Conservation (phyloP, 2,113 vertebrate species). For the Hippocampus mohnikei region DNA sequence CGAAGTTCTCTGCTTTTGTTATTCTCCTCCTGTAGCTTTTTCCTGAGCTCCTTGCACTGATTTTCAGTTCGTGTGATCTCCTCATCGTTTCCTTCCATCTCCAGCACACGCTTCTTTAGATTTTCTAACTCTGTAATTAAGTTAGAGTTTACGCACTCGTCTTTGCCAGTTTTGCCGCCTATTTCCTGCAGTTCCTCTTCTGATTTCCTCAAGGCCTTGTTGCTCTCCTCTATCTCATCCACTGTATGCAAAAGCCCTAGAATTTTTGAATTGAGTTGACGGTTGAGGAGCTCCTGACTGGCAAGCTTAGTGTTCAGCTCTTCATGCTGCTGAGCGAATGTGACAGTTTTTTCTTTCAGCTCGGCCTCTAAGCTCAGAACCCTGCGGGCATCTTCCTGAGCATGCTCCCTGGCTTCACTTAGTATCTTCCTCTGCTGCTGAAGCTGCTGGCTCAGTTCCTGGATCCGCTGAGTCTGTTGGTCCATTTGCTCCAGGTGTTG, state of each 20-base stretch:
- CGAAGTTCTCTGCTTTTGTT: slow-evolving; percentile 82
- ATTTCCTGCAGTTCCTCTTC: slow-evolving; percentile 89
- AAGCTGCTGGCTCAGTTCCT: slow-evolving; percentile 86
- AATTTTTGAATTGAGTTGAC: slow-evolving; percentile 84
- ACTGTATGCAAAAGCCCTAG: slow-evolving; percentile 79
- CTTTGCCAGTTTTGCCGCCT: slow-evolving; percentile 85
- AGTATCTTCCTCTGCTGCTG: slow-evolving; percentile 85
- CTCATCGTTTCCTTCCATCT: slow-evolving; percentile 97
- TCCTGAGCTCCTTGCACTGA: slow-evolving; percentile 86
- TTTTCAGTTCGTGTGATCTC: slow-evolving; percentile 91
- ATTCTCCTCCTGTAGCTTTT: slow-evolving; percentile 86
- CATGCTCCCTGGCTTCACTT: slow-evolving; percentile 72
- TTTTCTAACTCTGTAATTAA: slow-evolving; percentile 91
- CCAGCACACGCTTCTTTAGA: slow-evolving; percentile 85
- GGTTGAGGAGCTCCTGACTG: slow-evolving; percentile 82
- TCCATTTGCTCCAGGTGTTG: slow-evolving; percentile 94
- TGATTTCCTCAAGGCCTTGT: slow-evolving; percentile 81
- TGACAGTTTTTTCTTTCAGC: slow-evolving; percentile 81
- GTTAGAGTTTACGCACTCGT: slow-evolving; percentile 87
- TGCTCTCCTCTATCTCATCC: slow-evolving; percentile 89
- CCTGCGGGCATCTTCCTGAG: slow-evolving; percentile 85
- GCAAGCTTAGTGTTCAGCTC: slow-evolving; percentile 87
- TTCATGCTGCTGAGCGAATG: slow-evolving; percentile 86
- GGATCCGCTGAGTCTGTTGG: slow-evolving; percentile 86
- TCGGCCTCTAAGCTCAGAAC: slow-evolving; percentile 84